phyloP scores from a whole-genome alignment of 1,140 invertebrate species.

The Wiebesia pumilae region DNA sequence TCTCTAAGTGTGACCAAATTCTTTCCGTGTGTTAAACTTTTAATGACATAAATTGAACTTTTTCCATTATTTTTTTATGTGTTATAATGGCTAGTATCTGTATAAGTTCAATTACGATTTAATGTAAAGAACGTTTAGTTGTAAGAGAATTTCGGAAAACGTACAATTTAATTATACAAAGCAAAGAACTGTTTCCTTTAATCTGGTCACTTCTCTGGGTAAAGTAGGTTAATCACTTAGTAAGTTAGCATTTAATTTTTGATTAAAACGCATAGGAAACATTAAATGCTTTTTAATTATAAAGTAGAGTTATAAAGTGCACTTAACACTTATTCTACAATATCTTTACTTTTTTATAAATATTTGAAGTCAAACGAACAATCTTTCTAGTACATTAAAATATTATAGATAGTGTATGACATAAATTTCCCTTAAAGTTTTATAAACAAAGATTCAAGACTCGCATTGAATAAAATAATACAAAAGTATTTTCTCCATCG shows the following conservation, averaged over 20 bases:
- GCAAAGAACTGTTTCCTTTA: neutral
- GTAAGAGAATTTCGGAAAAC: constrained; percentile 19
- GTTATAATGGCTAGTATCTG: neutral
- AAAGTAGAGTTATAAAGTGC: neutral
- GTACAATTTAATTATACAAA: neutral
- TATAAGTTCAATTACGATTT: neutral
- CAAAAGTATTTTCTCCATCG: neutral
- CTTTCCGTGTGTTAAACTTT: constrained; percentile 16
- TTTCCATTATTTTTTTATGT: neutral
- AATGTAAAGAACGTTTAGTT: neutral
- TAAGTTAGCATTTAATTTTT: neutral
- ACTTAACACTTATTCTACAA: too few species aligned
- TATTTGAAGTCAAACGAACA: too few species aligned
- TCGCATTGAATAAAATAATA: neutral
- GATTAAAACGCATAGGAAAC: neutral
- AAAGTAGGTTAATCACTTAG: neutral
- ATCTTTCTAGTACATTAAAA: too few species aligned
- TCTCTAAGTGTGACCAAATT: neutral
- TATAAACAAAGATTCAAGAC: neutral
- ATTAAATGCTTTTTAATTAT: neutral
- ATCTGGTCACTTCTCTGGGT: constrained; percentile 4
- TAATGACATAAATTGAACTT: neutral
- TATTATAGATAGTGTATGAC: too few species aligned
- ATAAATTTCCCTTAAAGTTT: neutral
- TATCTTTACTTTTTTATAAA: too few species aligned